Evolutionary conservation across 2,113 vertebrate species (phyloP).

Genomic region (Picathartes gymnocephalus): DNA sequence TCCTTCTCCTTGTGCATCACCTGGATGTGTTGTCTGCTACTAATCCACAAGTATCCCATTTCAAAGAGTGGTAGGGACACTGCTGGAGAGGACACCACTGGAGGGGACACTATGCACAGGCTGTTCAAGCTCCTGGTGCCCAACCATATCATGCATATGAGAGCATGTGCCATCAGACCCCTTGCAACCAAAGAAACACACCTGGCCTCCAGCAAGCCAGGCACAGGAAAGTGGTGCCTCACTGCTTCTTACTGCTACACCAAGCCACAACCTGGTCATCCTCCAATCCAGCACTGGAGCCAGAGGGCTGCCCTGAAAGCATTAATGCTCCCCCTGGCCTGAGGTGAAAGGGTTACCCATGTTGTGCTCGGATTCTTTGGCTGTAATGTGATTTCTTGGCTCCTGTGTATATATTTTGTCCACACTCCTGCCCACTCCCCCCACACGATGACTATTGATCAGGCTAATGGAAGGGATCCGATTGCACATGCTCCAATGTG

Average conservation of each 20-base stretch:
- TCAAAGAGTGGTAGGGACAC: background rate
- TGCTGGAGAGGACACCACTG: background rate
- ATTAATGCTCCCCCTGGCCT: conserved; percentile 60
- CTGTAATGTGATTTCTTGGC: conserved; percentile 93
- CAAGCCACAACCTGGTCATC: background rate
- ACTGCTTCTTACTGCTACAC: background rate
- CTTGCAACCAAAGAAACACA: background rate
- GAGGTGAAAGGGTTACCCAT: conserved; percentile 92
- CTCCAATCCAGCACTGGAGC: rapidly evolving
- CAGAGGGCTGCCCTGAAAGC: background rate
- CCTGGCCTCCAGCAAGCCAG: background rate
- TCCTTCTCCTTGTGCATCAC: background rate
- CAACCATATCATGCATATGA: background rate
- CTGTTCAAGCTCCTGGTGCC: background rate
- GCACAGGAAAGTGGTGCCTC: background rate
- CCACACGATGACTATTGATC: conserved; percentile 82
- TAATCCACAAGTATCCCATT: background rate
- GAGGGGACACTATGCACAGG: background rate
- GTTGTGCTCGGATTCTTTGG: conserved; percentile 86
- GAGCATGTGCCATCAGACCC: background rate
- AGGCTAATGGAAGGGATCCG: conserved; percentile 94
- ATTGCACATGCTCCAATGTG: conserved; percentile 88
- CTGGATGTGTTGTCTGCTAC: rapidly evolving
- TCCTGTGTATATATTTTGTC: conserved; percentile 89
- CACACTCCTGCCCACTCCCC: conserved; percentile 78